A percentile compares a stretch with the other conserved stretches of the same genome.
Evolutionary conservation across 2,888 invertebrate genomes (phyloP).

Genomic region (Tricholauxania praeusta): DNA sequence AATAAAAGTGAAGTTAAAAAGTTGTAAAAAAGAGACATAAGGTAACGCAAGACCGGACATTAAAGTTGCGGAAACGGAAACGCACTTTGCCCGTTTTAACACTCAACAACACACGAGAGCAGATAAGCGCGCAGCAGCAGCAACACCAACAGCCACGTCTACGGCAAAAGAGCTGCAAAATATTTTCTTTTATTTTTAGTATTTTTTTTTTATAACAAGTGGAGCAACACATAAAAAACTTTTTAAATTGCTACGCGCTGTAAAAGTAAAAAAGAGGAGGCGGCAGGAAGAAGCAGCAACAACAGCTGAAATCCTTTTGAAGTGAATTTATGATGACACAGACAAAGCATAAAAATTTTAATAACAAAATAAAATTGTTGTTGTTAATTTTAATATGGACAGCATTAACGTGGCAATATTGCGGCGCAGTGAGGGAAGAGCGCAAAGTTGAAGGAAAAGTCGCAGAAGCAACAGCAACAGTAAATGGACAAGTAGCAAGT

Average conservation of each 20-base stretch:
- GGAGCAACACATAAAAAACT: slow-evolving; percentile 12
- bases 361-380: slow-evolving; percentile 49
- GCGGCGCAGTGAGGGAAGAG: not conserved
- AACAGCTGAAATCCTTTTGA: slow-evolving; percentile 6
- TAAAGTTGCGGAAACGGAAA: slow-evolving; percentile 30
- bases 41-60: slow-evolving; percentile 15
- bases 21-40: slow-evolving; percentile 17
- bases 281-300: not conserved
- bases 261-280: slow-evolving; percentile 1
- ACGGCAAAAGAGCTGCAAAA: not conserved
- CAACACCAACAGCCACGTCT: slow-evolving; percentile 1
- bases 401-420: slow-evolving; percentile 38
- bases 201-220: not conserved
- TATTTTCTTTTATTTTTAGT: not conserved
- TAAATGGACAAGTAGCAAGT: too few species aligned
- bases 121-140: slow-evolving; percentile 4
- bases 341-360: slow-evolving; percentile 47
- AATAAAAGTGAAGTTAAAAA: too few species aligned
- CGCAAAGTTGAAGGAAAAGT: not conserved
- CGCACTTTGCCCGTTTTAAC: slow-evolving; percentile 6
- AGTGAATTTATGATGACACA: slow-evolving; percentile 43
- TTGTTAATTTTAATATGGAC: slow-evolving; percentile 49
- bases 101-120: slow-evolving; percentile 3
- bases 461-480: not conserved
- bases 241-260: not conserved